These are phyloP conservation scores for Siniperca scherzeri DNA, from an alignment of 2,797 vertebrate species.

Conservation along the genomic window DNA sequence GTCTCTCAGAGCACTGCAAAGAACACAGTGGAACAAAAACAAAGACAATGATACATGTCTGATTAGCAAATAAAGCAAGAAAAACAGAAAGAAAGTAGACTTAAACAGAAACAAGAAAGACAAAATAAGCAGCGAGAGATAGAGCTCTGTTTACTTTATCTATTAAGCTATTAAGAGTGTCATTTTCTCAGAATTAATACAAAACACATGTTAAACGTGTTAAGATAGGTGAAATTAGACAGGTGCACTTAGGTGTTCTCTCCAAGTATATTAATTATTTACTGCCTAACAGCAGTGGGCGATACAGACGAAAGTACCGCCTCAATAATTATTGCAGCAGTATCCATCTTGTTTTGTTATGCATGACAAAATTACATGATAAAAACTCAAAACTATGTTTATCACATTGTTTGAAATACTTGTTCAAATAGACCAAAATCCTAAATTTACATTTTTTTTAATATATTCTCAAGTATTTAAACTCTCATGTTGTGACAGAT, in stretches of 20 bases:
- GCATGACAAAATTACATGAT: background rate
- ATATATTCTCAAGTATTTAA: background rate
- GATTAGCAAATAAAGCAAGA: background rate
- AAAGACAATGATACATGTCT: background rate
- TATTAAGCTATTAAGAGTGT: background rate
- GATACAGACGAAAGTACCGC: background rate
- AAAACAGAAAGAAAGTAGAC: background rate
- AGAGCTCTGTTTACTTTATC: background rate
- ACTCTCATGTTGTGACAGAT: conserved; percentile 4
- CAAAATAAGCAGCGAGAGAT: background rate
- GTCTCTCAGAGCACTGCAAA: background rate
- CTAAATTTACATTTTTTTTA: too few relatives aligned
- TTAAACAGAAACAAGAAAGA: background rate
- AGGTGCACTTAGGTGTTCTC: background rate
- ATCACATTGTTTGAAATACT: background rate
- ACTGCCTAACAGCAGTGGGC: background rate
- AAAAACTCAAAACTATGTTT: background rate
- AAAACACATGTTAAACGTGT: background rate
- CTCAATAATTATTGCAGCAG: background rate
- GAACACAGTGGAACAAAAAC: background rate
- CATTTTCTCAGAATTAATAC: background rate
- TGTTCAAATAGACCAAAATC: background rate
- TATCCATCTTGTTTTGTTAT: conserved; percentile 11
- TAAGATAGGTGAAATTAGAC: background rate
- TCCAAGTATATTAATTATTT: too few relatives aligned